A percentile compares a stretch with the other conserved stretches of the same genome.
Conservation (phyloP, 2,113 vertebrate species). For the Festucalex cinctus region DNA sequence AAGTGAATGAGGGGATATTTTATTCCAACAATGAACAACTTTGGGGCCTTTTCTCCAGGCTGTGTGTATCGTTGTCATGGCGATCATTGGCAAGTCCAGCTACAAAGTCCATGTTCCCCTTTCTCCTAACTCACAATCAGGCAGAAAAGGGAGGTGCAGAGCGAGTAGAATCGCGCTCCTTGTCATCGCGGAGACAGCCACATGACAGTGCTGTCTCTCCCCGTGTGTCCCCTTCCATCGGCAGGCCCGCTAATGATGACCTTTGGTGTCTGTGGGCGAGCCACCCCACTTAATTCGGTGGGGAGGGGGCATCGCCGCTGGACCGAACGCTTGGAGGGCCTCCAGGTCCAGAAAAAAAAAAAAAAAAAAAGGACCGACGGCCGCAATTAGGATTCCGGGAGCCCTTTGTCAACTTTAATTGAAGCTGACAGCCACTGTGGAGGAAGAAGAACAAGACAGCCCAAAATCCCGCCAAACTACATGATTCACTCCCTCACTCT, state of each 20-base stretch:
- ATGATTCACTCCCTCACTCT: conserved; percentile 51
- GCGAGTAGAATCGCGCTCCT: conserved; percentile 27
- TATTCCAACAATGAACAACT: too few relatives aligned
- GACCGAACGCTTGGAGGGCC: conserved; percentile 55
- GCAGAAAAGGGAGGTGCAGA: conserved; percentile 4
- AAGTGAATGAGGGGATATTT: too few relatives aligned
- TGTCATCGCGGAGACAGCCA: conserved; percentile 38
- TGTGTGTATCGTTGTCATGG: not conserved
- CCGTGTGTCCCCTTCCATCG: conserved; percentile 48
- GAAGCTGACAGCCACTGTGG: conserved; percentile 68
- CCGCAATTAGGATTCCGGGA: conserved; percentile 66
- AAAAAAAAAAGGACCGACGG: conserved; percentile 27
- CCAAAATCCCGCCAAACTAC: conserved; percentile 57
- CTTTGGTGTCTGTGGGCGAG: conserved; percentile 63
- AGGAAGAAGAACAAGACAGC: conserved; percentile 41
- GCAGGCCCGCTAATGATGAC: conserved; percentile 62
- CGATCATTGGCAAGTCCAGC: not conserved
- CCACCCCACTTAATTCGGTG: conserved; percentile 62
- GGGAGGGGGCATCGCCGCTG: conserved; percentile 47
- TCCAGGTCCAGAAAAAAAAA: conserved; percentile 58
- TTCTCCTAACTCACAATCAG: not conserved
- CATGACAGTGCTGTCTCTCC: conserved; percentile 52
- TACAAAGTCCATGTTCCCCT: not conserved
- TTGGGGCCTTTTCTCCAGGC: not conserved
- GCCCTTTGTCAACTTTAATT: conserved; percentile 69